These are phyloP conservation scores for Neuroscelio doddi DNA, from an alignment of 2,888 invertebrate species.

Conservation along the genomic window DNA sequence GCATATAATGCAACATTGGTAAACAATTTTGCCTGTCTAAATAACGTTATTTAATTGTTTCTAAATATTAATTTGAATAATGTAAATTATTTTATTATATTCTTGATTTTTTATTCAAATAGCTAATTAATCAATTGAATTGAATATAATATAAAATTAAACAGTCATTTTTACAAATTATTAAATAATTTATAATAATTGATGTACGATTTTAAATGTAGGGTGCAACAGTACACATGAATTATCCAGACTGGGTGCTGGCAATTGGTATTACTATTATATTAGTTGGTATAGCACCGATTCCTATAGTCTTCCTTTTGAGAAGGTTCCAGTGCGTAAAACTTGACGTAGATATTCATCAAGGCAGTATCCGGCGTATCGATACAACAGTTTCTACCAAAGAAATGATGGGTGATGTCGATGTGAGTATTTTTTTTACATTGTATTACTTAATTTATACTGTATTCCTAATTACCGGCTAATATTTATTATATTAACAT, in stretches of 20 bases:
- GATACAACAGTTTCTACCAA: slow-evolving; percentile 95
- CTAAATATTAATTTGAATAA: too few relatives aligned
- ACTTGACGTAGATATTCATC: slow-evolving; percentile 91
- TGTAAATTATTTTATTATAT: neutral
- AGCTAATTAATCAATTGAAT: slow-evolving; percentile 1
- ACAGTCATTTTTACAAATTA: too few relatives aligned
- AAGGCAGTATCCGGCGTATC: slow-evolving; percentile 91
- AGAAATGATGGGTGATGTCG: slow-evolving; percentile 95
- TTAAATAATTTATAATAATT: neutral
- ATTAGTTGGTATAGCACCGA: slow-evolving; percentile 86
- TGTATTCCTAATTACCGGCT: too few relatives aligned
- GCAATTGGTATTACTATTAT: slow-evolving; percentile 84
- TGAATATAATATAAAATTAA: neutral
- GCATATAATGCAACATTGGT: too few relatives aligned
- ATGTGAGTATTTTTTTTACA: slow-evolving; percentile 78
- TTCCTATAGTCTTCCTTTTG: slow-evolving; percentile 88
- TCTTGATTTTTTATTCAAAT: too few relatives aligned
- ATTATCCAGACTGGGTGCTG: slow-evolving; percentile 88
- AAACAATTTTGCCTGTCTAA: too few relatives aligned
- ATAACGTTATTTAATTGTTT: too few relatives aligned
- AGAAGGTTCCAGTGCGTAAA: slow-evolving; percentile 91
- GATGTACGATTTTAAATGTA: slow-evolving; percentile 65
- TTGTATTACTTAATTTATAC: too few relatives aligned
- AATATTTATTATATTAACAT: neutral
- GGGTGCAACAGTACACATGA: slow-evolving; percentile 81